A percentile compares a stretch with the other conserved stretches of the same genome.
phyloP scores from a whole-genome alignment of 1,140 invertebrate genomes.

The Brachionus asplanchnoidis region DNA sequence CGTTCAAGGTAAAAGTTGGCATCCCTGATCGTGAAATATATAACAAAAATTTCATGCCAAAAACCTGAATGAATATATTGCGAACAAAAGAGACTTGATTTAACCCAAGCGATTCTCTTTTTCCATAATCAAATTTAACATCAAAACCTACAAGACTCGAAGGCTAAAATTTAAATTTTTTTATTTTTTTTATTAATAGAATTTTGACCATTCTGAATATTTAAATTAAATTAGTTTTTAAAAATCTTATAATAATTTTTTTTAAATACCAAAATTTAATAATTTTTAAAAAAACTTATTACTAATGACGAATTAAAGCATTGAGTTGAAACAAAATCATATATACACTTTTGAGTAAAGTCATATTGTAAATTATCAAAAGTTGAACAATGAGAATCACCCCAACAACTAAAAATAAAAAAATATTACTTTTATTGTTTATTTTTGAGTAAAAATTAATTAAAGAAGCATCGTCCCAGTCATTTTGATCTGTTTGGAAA shows the following conservation, averaged over 20 bases:
- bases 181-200: neutral
- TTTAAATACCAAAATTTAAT: neutral
- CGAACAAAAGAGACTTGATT: neutral
- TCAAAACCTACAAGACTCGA: neutral
- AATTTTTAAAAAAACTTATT: neutral
- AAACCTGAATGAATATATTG: neutral
- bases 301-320: neutral
- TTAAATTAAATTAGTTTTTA: too few relatives aligned
- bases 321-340: neutral
- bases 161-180: neutral
- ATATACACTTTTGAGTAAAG: neutral
- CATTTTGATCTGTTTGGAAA: too few relatives aligned
- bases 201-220: neutral
- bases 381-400: neutral
- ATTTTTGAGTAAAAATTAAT: too few relatives aligned
- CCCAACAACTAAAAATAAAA: neutral
- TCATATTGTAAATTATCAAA: constrained; percentile 3
- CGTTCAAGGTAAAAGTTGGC: neutral
- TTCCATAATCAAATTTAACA: neutral
- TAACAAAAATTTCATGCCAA: neutral
- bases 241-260: too few relatives aligned
- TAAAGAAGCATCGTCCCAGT: too few relatives aligned
- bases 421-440: too few relatives aligned
- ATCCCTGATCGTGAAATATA: neutral
- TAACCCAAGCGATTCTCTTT: neutral